Evolutionary conservation across 2,888 invertebrate genomes (phyloP).

Genomic region (Lymantria monacha): DNA sequence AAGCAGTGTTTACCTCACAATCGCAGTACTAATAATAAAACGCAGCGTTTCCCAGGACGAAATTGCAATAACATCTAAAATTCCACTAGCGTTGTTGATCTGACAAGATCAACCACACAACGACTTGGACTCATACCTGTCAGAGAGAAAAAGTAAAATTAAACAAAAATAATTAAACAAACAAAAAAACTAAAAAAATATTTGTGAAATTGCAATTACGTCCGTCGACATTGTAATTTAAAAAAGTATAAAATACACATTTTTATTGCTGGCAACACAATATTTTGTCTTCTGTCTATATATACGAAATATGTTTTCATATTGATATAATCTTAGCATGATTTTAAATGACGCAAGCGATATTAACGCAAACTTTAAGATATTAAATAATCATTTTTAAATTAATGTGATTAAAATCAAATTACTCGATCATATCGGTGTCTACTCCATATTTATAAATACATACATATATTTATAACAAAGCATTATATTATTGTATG

Average conservation of each 20-base stretch:
- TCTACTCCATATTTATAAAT: no score
- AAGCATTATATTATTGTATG: no score
- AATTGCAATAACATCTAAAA: slow-evolving; percentile 62
- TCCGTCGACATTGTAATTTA: slow-evolving; percentile 18
- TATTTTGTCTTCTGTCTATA: slow-evolving; percentile 10
- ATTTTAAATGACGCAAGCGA: slow-evolving; percentile 19
- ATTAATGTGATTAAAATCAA: no score
- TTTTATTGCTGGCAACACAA: slow-evolving; percentile 30
- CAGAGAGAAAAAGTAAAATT: slow-evolving; percentile 45
- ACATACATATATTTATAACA: no score
- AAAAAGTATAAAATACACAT: slow-evolving; percentile 3
- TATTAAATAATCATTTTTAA: no score
- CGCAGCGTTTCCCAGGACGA: slow-evolving; percentile 36
- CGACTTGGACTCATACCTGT: slow-evolving; percentile 78
- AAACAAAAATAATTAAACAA: slow-evolving; percentile 23
- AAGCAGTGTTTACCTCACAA: slow-evolving; percentile 31
- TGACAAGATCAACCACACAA: slow-evolving; percentile 70
- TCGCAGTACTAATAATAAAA: slow-evolving; percentile 19
- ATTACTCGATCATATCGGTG: no score
- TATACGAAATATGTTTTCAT: slow-evolving; percentile 10
- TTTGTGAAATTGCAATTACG: slow-evolving; percentile 41
- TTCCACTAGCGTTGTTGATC: slow-evolving; percentile 46
- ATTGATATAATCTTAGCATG: slow-evolving; percentile 38
- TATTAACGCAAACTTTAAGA: no score
- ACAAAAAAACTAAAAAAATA: slow-evolving; percentile 17